Evolutionary conservation across 2,113 vertebrate genomes (phyloP), one percentile per base, ranked within the genome.

Genomic region (Rhegmatorhina hoffmannsi): DNA sequence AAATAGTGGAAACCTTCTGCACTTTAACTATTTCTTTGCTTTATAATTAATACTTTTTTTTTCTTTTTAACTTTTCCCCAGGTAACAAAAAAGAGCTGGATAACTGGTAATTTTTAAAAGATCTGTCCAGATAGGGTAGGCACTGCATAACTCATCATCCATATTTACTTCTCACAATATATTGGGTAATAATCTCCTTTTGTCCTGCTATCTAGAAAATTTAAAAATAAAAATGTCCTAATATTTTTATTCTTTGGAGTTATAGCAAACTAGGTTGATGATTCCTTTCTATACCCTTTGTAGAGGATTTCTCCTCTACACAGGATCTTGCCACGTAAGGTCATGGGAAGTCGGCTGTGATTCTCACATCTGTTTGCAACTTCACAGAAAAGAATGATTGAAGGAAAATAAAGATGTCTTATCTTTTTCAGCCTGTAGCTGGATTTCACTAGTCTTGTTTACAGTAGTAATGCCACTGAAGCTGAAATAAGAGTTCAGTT

Each of bases 151-250:
- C 6, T 28, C 8, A 19, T 2, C 14, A 53, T 4, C 1, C 23
- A 58, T 31, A 29, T 3, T 46, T 50, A 25, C 6, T 46, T 75
- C 24, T 66, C 40, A 40, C 2, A 21, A n/a, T 28, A 3, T 58
- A 38, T 52, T 38, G 0, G 0, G 3, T 10, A 76, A 21, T 26
- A 20, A 52, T 18, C 2, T 34, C 46, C 13, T 36, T 4, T 11
- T 9, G 0, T 53, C 18, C 18, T 66, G 13, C 10, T 64, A 17
- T 13, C 8, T 40, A 64, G 40, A 81, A 89, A 77, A 68, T 16
- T 5, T 7, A 29, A 78, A 83, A 86, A 5, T 5, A 64, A 67
- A 62, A 60, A 34, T 50, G 0, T 11, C 6, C 4, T 21, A 36
- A 6, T 29, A 62, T 13, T 33, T 28, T 75, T 59, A 53, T 64